These are phyloP conservation scores for Drosophila kambysellisi DNA, from an alignment of 2,888 invertebrate genomes.

Conservation along the genomic window DNA sequence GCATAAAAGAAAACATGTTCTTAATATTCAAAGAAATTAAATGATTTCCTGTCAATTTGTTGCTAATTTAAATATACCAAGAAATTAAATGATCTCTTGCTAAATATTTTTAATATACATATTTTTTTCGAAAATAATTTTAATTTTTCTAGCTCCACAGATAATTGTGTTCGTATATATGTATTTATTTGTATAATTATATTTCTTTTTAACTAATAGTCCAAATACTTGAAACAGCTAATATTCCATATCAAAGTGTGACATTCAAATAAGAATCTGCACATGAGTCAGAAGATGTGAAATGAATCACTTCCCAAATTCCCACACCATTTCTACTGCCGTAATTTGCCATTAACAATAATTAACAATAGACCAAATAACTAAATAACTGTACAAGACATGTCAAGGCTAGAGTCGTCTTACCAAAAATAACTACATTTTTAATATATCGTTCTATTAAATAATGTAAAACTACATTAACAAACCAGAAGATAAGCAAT, in stretches of 20 bases:
- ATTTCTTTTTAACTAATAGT: not conserved
- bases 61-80: not conserved
- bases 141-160: not conserved
- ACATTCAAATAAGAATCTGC: not conserved
- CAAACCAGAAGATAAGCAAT: not conserved
- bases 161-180: not conserved
- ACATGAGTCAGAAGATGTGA: conserved; percentile 23
- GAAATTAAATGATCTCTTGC: not conserved
- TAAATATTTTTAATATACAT: not conserved
- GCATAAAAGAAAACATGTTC: not conserved
- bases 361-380: conserved; percentile 14
- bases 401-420: not conserved
- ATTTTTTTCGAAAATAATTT: not conserved
- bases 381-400: not conserved
- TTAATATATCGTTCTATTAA: not conserved
- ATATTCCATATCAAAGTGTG: not conserved
- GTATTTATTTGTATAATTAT: not conserved
- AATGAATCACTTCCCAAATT: conserved; percentile 3
- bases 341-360: conserved; percentile 21
- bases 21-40: not conserved
- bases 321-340: not conserved
- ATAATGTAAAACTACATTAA: not conserved
- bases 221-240: not conserved
- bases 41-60: not conserved
- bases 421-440: not conserved